Evolutionary conservation across 1,140 invertebrate genomes (phyloP).

Genomic region (Heliconius eleuchia): DNA sequence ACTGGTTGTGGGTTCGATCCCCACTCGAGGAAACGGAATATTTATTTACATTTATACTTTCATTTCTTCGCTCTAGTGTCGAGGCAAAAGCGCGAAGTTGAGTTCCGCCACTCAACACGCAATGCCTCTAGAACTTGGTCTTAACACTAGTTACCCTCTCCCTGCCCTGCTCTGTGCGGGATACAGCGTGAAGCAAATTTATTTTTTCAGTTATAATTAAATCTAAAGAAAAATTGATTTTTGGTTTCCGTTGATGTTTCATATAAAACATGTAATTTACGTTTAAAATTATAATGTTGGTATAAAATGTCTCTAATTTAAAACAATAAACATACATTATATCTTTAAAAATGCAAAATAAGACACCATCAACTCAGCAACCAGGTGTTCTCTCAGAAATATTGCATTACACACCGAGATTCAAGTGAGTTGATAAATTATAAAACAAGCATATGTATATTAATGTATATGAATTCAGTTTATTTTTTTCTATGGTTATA

Average conservation of each 20-base stretch:
- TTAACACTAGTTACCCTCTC: too few relatives aligned
- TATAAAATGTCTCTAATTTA: not conserved
- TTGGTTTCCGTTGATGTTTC: not conserved
- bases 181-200: too few relatives aligned
- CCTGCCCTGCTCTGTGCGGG: too few relatives aligned
- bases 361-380: conserved; percentile 2
- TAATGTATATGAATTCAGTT: too few relatives aligned
- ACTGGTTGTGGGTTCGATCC: too few relatives aligned
- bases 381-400: conserved; percentile 18
- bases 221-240: not conserved
- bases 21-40: too few relatives aligned
- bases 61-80: too few relatives aligned
- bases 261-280: not conserved
- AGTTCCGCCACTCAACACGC: too few relatives aligned
- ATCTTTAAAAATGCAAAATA: not conserved
- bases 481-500: too few relatives aligned
- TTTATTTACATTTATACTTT: too few relatives aligned
- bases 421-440: not conserved
- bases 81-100: too few relatives aligned
- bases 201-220: not conserved
- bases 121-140: too few relatives aligned
- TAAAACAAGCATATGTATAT: not conserved
- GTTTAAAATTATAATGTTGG: not conserved
- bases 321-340: not conserved
- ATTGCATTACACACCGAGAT: not conserved